Conservation (phyloP, 2,888 invertebrate species). For the Lamproptera curius region DNA sequence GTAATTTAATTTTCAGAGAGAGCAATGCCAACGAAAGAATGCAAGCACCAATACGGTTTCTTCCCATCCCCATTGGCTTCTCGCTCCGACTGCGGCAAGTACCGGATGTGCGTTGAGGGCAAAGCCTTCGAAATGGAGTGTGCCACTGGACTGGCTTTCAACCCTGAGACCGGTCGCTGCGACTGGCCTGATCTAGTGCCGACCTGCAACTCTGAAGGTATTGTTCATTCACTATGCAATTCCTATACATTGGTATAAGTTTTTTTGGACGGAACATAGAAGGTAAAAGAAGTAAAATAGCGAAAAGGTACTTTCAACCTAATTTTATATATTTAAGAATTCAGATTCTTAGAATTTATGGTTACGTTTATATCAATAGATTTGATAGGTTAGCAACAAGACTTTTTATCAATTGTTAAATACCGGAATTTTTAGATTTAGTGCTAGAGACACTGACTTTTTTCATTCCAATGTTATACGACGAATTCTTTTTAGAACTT, state of each 20-base stretch:
- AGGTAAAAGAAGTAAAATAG: constrained; percentile 37
- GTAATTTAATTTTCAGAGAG: no score
- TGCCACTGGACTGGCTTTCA: constrained; percentile 87
- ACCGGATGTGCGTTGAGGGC: constrained; percentile 87
- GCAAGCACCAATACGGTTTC: constrained; percentile 89
- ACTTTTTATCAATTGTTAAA: no score
- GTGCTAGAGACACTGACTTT: no score
- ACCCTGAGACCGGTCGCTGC: constrained; percentile 82
- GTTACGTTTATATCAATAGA: no score
- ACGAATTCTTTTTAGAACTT: no score
- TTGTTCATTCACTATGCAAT: neutral
- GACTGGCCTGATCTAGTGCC: constrained; percentile 90
- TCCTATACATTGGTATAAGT: no score
- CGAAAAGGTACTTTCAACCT: constrained; percentile 33
- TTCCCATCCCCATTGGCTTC: constrained; percentile 63
- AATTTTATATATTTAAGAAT: no score
- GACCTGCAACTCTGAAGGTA: constrained; percentile 74
- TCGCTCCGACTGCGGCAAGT: constrained; percentile 81
- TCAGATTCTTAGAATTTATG: no score
- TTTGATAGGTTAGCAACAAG: no score
- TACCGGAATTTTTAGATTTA: no score
- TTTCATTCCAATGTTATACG: no score
- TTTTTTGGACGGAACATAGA: constrained; percentile 36
- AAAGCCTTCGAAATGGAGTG: constrained; percentile 79
- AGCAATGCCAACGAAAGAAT: constrained; percentile 81